Base-by-base conservation (phyloP, 2,888 invertebrate species). In the Cryptocephalus primarius region DNA sequence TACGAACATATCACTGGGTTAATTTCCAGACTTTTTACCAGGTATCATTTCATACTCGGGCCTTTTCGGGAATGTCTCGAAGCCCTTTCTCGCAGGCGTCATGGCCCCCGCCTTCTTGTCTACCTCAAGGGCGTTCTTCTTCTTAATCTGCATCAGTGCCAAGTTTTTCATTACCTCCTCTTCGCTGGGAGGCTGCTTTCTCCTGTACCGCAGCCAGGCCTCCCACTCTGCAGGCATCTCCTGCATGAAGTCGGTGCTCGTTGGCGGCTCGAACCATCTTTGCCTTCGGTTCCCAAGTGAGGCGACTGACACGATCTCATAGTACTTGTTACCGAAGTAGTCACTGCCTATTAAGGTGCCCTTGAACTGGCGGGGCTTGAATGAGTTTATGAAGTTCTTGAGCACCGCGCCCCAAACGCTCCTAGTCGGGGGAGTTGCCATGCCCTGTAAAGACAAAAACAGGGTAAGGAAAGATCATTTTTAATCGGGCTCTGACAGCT, bases 151-250 rank as follows among this genome's bases (percentile, higher is more conserved):
- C 66, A 86, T 83, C 38, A 88, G 72, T 11, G 82, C 79, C 39
- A 82, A 64, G 70, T 88, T 91, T 56, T 71, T 73, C 9, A 76
- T 70, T 8, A 90, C 71, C 70, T 91, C 90, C 51, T 85, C 83
- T 50, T 75, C 77, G 0, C 79, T 75, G 1, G 91, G 91, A 39
- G 88, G 82, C 0, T 79, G 74, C 1, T 58, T 60, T 56, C 81
- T 65, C 47, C 70, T 57, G 43, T 56, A 62, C 53, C 91, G 73
- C 41, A 92, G 69, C 91, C 91, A 92, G 8, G 90, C 75, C 63
- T 89, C 88, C 92, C 92, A 92, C 69, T 91, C 91, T 1, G 86
- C 78, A 0, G 91, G 87, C 57, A 88, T 63, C 60, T 87, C 85
- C 61, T 83, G 80, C 52, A 83, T 77, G 57, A 85, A 85, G 49